Base-by-base conservation (phyloP, 2,113 vertebrate species). In the Peromyscus californicus region DNA sequence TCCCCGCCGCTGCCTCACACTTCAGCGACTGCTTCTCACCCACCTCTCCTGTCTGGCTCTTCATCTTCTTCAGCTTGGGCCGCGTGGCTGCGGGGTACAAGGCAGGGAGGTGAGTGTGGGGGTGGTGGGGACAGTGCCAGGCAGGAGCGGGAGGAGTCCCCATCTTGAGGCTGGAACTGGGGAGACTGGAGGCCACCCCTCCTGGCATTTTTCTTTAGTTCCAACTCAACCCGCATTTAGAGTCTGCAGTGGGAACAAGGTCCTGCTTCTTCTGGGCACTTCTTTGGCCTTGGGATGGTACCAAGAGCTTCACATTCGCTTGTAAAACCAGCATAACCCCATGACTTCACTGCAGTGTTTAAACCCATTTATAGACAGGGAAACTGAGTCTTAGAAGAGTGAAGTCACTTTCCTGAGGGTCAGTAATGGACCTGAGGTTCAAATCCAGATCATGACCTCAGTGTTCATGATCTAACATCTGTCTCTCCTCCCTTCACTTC, bases 41-140 rank as follows among this genome's bases (percentile, higher is more conserved):
- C 65, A 99, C 99, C 0, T 99, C 98, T 97, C 99, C 99, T 0
- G 99, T 98, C 92, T 99, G 99, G 98, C 98, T 99, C 98, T 98
- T 99, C 99, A 99, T 99, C 95, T 99, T 99, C 98, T 99, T 99
- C 98, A 99, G 98, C 98, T 99, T 99, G 96, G 99, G 99, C 98
- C 99, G 98, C 88, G 98, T 98, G 98, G 99, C 99, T 99, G 95
- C 69, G 96, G 96, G 98, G 21, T 85, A 76, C 91, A 93, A 98
- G 85, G 96, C 69, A 96, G 70, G 74, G 9, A 48, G 51, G 70
- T 98, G 57, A 98, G 96, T 48, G 45, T 42, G 95, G n/a, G 33
- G 67, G 33, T 17, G 61, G 33, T 10, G 0, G 12, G 79, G 54
- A 16, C 29, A 42, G 29, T 0, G 12, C 48, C 39, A 39, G 51